Percentiles rank a stretch among this genome's conserved stretches.
phyloP scores from a whole-genome alignment of 2,797 vertebrate species.

The Chelmon rostratus region DNA sequence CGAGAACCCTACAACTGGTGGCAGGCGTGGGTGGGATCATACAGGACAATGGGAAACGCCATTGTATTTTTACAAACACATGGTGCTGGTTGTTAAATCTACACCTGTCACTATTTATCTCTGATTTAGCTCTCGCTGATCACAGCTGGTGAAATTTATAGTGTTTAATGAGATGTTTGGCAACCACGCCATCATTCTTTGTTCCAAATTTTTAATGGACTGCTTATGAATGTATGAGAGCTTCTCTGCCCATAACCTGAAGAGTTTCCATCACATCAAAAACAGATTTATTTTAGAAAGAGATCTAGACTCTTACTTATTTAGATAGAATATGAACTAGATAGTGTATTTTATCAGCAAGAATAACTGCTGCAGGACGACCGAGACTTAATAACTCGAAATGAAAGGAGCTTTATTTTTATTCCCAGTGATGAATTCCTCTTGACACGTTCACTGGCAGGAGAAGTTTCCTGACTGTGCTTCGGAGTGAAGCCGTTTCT shows the following conservation, averaged over 20 bases:
- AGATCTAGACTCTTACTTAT: constrained; percentile 26
- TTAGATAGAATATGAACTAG: constrained; percentile 44
- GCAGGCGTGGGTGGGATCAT: constrained; percentile 36
- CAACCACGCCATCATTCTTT: neutral
- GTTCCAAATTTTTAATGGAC: neutral
- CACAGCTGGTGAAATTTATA: constrained; percentile 19
- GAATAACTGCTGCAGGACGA: constrained; percentile 46
- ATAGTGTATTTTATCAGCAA: constrained; percentile 48
- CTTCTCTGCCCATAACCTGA: neutral
- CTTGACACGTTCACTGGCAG: constrained; percentile 62
- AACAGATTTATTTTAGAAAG: constrained; percentile 34
- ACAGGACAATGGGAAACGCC: constrained; percentile 36
- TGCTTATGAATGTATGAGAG: neutral
- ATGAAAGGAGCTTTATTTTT: constrained; percentile 70
- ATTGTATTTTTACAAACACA: constrained; percentile 52
- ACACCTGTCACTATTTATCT: constrained; percentile 56
- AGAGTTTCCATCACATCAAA: constrained; percentile 40
- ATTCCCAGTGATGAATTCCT: constrained; percentile 69
- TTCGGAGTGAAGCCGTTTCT: constrained; percentile 46
- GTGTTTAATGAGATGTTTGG: constrained; percentile 9
- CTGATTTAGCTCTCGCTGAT: constrained; percentile 35
- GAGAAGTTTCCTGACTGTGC: constrained; percentile 56
- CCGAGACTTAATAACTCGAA: constrained; percentile 63
- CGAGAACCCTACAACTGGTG: constrained; percentile 34
- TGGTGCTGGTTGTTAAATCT: constrained; percentile 43